Percentiles rank a stretch among this genome's conserved stretches.
These are phyloP conservation scores for Ditylenchus weischeri DNA, from an alignment of 2,888 invertebrate genomes.

Conservation along the genomic window DNA sequence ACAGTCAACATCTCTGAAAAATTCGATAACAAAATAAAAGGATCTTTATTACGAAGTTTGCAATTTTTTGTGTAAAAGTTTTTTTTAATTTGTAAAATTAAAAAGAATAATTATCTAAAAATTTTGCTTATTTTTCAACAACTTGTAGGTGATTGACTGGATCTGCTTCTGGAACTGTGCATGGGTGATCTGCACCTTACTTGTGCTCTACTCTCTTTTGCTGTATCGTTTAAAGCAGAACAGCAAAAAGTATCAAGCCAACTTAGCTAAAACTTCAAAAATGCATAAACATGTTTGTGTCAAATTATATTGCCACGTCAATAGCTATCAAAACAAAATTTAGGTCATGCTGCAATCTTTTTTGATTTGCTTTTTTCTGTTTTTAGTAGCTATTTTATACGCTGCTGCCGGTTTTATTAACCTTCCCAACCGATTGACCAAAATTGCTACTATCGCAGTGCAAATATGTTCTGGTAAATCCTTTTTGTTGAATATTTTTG, in stretches of 20 bases:
- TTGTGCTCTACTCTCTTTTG: background rate
- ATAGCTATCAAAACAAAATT: background rate
- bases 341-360: constrained; percentile 5
- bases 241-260: background rate
- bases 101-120: too few species aligned
- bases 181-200: background rate
- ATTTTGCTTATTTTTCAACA: background rate
- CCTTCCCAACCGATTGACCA: background rate
- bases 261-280: background rate
- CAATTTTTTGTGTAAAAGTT: too few species aligned
- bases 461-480: constrained; percentile 5
- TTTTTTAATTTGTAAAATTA: too few species aligned
- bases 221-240: background rate
- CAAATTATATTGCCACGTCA: background rate
- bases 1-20: too few species aligned
- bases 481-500: too few species aligned
- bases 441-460: background rate
- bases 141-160: constrained; percentile 2
- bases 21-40: too few species aligned
- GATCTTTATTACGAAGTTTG: too few species aligned
- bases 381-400: background rate
- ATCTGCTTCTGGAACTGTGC: constrained; percentile 7
- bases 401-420: constrained; percentile 4
- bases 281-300: background rate
- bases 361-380: constrained; percentile 5